phyloP scores from a whole-genome alignment of 2,113 vertebrate genomes.

The Zingel zingel region DNA sequence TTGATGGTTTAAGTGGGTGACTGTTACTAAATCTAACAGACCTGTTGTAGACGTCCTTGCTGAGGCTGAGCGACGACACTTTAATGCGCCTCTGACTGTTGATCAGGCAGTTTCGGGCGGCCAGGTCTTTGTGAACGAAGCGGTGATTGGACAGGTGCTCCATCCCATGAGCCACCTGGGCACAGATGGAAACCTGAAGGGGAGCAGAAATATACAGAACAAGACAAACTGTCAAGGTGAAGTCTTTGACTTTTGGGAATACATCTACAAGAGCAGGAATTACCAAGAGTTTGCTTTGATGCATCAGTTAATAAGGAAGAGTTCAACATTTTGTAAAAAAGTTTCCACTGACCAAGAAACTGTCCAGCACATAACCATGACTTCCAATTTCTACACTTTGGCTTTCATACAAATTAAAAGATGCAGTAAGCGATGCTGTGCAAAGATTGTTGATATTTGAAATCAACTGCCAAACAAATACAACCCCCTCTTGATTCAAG shows the following conservation, averaged over 20 bases:
- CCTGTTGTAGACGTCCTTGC: conserved; percentile 98
- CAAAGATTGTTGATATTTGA: no score
- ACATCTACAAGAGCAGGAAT: background rate
- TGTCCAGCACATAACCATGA: background rate
- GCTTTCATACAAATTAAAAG: no score
- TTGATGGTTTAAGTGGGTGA: background rate
- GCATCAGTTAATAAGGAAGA: background rate
- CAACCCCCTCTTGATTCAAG: no score
- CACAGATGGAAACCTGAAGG: conserved; percentile 91
- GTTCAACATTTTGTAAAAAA: background rate
- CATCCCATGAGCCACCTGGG: conserved; percentile 96
- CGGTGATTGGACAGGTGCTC: conserved; percentile 95
- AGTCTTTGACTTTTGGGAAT: background rate
- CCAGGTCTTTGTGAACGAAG: conserved; percentile 96
- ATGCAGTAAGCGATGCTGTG: no score
- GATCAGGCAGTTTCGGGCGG: conserved; percentile 95
- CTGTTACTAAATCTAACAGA: conserved; percentile 56
- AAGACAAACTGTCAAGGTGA: background rate
- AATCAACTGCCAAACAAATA: no score
- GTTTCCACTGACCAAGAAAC: background rate
- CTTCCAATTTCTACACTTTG: background rate
- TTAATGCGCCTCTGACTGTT: conserved; percentile 94
- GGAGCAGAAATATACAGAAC: background rate
- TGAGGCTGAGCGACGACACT: conserved; percentile 93
- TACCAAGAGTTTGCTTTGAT: background rate